Evolutionary conservation across 2,113 vertebrate species (phyloP).

Genomic region (Cyprinus carpio): DNA sequence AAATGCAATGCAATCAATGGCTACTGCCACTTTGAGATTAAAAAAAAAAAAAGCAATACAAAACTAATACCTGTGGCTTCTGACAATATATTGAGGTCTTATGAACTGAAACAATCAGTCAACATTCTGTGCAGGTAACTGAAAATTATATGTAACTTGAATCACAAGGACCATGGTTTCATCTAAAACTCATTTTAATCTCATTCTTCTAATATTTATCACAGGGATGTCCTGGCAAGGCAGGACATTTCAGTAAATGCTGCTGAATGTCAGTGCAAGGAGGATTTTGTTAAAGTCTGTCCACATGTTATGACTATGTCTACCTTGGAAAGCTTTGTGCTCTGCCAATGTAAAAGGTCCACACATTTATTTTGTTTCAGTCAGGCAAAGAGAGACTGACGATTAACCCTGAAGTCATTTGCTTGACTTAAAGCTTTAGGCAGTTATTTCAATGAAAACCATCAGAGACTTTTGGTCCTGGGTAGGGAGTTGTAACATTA

Average conservation of each 20-base stretch:
- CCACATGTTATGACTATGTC: slow-evolving; percentile 42
- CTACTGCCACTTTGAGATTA: too few species aligned
- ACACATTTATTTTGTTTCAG: slow-evolving; percentile 31
- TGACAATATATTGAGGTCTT: too few species aligned
- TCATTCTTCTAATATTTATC: too few species aligned
- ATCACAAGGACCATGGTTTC: too few species aligned
- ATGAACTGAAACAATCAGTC: too few species aligned
- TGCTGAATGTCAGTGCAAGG: not conserved
- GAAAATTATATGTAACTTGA: too few species aligned
- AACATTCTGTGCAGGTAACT: too few species aligned
- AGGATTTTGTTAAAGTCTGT: slow-evolving; percentile 30
- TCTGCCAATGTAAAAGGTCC: slow-evolving; percentile 35
- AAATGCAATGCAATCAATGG: too few species aligned
- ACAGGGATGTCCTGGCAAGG: not conserved
- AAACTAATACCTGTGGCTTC: too few species aligned
- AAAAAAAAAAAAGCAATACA: too few species aligned
- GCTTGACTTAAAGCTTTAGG: slow-evolving; percentile 48
- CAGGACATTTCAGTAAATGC: not conserved
- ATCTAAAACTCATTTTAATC: too few species aligned
- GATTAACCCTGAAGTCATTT: slow-evolving; percentile 37
- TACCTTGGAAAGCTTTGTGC: slow-evolving; percentile 35
- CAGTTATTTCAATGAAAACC: slow-evolving; percentile 44
- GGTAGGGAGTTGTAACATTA: slow-evolving; percentile 27
- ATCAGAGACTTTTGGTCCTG: slow-evolving; percentile 3
- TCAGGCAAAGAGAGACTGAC: slow-evolving; percentile 30